Percentiles rank a stretch among this genome's conserved stretches.
Evolutionary conservation across 1,140 invertebrate species (phyloP).

Genomic region (Zaprionus inermis): DNA sequence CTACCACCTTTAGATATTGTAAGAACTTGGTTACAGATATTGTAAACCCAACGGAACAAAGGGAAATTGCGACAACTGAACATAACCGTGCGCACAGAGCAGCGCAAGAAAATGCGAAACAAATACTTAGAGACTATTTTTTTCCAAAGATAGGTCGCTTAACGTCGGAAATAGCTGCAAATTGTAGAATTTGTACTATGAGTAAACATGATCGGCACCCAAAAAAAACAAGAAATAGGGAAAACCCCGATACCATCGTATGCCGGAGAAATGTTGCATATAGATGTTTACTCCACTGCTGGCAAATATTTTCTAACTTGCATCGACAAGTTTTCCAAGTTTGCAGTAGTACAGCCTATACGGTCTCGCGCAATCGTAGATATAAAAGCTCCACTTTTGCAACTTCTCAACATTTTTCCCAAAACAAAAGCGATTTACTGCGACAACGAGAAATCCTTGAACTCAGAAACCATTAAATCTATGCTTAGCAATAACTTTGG

Average conservation of each 20-base stretch:
- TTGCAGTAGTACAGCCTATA: not conserved
- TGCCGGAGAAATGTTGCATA: conserved; percentile 6
- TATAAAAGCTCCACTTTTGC: too few species aligned
- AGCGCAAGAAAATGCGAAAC: not conserved
- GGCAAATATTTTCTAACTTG: conserved; percentile 1
- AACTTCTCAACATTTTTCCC: not conserved
- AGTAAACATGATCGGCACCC: not conserved
- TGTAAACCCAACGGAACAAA: not conserved
- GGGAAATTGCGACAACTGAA: not conserved
- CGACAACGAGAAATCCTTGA: not conserved
- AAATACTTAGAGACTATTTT: not conserved
- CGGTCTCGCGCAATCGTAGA: too few species aligned
- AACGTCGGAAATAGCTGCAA: not conserved
- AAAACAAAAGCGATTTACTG: not conserved
- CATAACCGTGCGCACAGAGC: not conserved
- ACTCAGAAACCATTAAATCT: not conserved
- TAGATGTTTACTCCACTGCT: conserved; percentile 1
- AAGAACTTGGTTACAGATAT: not conserved
- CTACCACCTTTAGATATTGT: not conserved
- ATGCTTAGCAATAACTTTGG: conserved; percentile 9
- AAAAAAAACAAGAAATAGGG: not conserved
- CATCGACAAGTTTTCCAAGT: not conserved
- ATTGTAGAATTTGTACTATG: not conserved
- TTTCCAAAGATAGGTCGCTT: not conserved
- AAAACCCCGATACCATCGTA: not conserved